A percentile compares a stretch with the other conserved stretches of the same genome.
phyloP scores from a whole-genome alignment of 1,140 invertebrate species.

The Ephestia elutella region DNA sequence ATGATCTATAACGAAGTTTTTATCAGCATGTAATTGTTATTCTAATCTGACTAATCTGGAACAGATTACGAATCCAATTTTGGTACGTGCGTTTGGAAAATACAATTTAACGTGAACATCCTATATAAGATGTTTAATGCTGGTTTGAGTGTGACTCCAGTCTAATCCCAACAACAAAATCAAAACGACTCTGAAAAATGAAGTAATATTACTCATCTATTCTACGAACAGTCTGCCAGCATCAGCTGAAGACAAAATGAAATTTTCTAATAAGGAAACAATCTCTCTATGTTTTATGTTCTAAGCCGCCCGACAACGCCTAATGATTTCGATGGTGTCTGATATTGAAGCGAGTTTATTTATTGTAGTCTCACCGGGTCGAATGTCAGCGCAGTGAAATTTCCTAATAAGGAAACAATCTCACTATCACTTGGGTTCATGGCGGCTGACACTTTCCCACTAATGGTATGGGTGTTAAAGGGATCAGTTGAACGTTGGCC shows the following conservation, averaged over 20 bases:
- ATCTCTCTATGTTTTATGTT: not conserved
- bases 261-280: not conserved
- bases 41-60: not conserved
- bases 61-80: no score
- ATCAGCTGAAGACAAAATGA: not conserved
- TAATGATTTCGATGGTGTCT: not conserved
- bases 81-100: no score
- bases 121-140: no score
- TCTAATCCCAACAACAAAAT: no score
- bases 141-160: no score
- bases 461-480: not conserved
- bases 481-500: no score
- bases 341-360: conserved; percentile 1
- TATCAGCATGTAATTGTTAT: not conserved
- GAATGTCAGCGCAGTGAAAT: not conserved
- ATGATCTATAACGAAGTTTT: no score
- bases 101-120: no score
- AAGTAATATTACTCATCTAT: no score
- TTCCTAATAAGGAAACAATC: conserved; percentile 5
- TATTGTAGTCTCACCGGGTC: not conserved
- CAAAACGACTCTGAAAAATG: no score
- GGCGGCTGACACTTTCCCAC: not conserved
- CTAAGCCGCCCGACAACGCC: not conserved
- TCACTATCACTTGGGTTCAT: not conserved
- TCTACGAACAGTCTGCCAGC: no score